Base-by-base conservation (phyloP, 2,797 vertebrate genomes). In the Melanotaenia maccullochi region DNA sequence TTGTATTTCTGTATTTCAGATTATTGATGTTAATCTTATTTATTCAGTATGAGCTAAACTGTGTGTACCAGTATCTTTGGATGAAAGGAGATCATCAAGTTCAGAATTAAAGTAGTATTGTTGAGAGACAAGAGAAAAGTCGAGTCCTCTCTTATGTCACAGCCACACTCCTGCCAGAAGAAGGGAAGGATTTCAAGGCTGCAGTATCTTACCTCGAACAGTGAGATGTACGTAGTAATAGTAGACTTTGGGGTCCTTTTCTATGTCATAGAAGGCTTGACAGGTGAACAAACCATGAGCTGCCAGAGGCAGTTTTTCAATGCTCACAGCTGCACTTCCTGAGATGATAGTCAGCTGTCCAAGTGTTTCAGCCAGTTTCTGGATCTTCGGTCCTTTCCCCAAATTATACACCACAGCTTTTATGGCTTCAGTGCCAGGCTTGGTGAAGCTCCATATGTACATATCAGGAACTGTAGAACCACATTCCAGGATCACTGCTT, bases 361-460 rank as follows among this genome's bases (percentile, higher is more conserved):
- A 24, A 98, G 89, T 0, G 25, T 55, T 4, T 75, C 80, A 0
- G 96, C 91, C 24, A 95, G 80, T n/a, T 89, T 74, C 79, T 92
- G 95, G 84, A 93, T 84, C 35, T 90, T 95, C 6, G 84, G 87
- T 14, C 95, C 81, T 56, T 87, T 83, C 56, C 96, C 95, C 44
- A 96, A 36, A 78, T 95, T 89, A 77, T 95, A 93, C 44, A 95
- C 65, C 77, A 97, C 66, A 0, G 95, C 94, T 73, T 79, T 76
- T 44, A 92, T 93, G 1, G 68, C 88, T 38, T 94, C 87, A 0
- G 93, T 93, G 28, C 93, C 93, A 1, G 36, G 90, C 3, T 90
- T 88, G 2, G 92, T 94, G 88, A 97, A 97, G 78, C 96, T 95
- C 97, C 97, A 97, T 77, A 96, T 93, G 76, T 96, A 96, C 55